Conservation (phyloP, 2,113 vertebrate genomes). For the Corydoras maculifer region DNA sequence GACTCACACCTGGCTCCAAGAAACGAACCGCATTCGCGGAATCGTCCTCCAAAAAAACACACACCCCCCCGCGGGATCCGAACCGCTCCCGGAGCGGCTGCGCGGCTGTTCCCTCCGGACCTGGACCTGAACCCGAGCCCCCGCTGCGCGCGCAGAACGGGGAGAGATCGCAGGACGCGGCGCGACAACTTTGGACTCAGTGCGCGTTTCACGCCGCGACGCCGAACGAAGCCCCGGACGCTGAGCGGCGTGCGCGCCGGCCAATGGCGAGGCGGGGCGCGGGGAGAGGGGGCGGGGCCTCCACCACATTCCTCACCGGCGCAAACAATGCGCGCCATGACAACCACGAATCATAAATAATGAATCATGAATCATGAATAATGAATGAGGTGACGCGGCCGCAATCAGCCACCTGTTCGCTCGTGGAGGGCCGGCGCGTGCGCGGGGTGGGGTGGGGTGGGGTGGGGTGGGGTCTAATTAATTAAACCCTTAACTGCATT, state of each 20-base stretch:
- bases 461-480: too few relatives aligned
- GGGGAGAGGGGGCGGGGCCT: background rate
- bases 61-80: too few relatives aligned
- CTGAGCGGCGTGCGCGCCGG: slow-evolving; percentile 15
- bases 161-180: background rate
- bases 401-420: too few relatives aligned
- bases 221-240: background rate
- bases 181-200: slow-evolving; percentile 61
- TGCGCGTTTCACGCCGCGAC: slow-evolving; percentile 53
- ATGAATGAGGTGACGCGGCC: too few relatives aligned
- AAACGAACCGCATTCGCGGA: slow-evolving; percentile 7
- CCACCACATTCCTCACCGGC: background rate
- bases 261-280: slow-evolving; percentile 51
- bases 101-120: background rate
- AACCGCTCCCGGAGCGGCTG: too few relatives aligned
- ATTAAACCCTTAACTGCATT: too few relatives aligned
- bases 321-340: slow-evolving; percentile 15
- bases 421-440: too few relatives aligned
- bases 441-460: too few relatives aligned
- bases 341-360: background rate
- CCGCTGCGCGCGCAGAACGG: background rate
- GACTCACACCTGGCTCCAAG: slow-evolving; percentile 53
- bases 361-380: too few relatives aligned
- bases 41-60: slow-evolving; percentile 8
- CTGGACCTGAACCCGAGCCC: background rate